Percentiles rank a stretch among this genome's conserved stretches.
These are phyloP conservation scores for Pampusana beccarii DNA, from an alignment of 2,113 vertebrate genomes.

Conservation along the genomic window DNA sequence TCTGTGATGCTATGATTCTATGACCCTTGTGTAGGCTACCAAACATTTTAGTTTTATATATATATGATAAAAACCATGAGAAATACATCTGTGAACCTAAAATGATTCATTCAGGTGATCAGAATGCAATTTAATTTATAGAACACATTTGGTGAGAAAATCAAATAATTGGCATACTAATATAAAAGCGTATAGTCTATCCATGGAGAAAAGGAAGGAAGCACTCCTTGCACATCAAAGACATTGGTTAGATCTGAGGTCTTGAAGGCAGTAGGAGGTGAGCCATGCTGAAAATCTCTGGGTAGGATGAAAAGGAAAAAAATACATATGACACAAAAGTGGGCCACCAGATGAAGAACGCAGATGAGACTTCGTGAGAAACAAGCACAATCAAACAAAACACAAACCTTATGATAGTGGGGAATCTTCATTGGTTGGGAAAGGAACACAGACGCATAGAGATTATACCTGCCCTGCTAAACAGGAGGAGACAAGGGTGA, in stretches of 20 bases:
- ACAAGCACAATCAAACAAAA: background rate
- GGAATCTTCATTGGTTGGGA: background rate
- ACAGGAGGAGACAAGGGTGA: rapidly evolving
- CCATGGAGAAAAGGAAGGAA: background rate
- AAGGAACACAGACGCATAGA: background rate
- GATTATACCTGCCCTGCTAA: background rate
- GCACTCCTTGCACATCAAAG: background rate
- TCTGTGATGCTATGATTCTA: no score
- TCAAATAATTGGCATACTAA: background rate
- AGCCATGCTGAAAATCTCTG: background rate
- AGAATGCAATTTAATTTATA: background rate
- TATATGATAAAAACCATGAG: background rate
- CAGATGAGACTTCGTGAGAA: background rate
- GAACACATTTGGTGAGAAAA: background rate
- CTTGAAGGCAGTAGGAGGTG: background rate
- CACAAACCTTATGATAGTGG: background rate
- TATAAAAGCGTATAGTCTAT: background rate
- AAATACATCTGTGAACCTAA: background rate
- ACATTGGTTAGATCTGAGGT: background rate
- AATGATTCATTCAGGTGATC: background rate
- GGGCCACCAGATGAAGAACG: background rate
- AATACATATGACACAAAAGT: background rate
- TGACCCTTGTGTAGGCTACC: background rate
- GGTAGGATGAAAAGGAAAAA: background rate
- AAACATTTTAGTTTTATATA: background rate